These are phyloP conservation scores for Peromyscus attwateri DNA, from an alignment of 2,797 vertebrate species.

Conservation along the genomic window DNA sequence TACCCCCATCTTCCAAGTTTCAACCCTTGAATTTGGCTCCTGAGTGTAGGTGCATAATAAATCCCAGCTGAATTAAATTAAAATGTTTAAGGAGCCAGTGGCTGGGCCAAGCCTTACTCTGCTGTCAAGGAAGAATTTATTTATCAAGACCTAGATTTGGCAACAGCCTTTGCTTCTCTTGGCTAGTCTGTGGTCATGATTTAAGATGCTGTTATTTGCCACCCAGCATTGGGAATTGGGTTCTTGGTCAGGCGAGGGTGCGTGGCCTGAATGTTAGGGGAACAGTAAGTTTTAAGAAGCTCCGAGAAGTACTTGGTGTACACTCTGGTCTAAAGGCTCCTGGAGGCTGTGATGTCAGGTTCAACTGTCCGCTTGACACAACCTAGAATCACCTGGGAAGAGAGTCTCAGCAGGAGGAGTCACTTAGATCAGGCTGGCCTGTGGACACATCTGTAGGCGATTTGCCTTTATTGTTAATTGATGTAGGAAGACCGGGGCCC, in stretches of 20 bases:
- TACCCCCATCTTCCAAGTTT: neutral
- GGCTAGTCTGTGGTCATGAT: slow-evolving; percentile 56
- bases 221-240: slow-evolving; percentile 58
- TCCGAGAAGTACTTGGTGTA: slow-evolving; percentile 20
- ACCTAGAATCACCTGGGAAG: neutral
- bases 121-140: slow-evolving; percentile 81
- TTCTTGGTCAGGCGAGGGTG: slow-evolving; percentile 30
- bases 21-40: slow-evolving; percentile 20
- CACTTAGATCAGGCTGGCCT: neutral
- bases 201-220: slow-evolving; percentile 53
- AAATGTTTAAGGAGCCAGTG: slow-evolving; percentile 76
- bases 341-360: neutral
- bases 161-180: slow-evolving; percentile 65
- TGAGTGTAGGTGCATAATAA: slow-evolving; percentile 65
- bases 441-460: neutral
- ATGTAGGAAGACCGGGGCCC: neutral
- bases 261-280: slow-evolving; percentile 19
- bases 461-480: neutral
- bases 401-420: neutral
- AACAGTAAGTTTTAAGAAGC: slow-evolving; percentile 45
- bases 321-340: neutral
- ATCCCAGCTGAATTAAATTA: slow-evolving; percentile 81
- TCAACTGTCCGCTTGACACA: neutral
- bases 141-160: slow-evolving; percentile 76
- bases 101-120: slow-evolving; percentile 73